These are phyloP conservation scores for Idaea biselata DNA, from an alignment of 2,888 invertebrate species.

Conservation along the genomic window DNA sequence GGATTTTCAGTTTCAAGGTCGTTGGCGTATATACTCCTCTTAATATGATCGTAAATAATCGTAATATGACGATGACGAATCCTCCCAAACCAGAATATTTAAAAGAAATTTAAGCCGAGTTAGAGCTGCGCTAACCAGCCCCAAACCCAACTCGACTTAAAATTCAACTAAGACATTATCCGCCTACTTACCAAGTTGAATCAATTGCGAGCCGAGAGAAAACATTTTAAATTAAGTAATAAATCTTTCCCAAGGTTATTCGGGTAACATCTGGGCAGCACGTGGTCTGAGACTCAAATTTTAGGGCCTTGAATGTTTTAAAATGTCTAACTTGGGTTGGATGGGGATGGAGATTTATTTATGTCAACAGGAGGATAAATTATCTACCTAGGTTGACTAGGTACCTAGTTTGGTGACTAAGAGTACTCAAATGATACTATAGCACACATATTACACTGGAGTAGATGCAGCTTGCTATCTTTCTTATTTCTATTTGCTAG, in stretches of 20 bases:
- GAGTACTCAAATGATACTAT: too few species aligned
- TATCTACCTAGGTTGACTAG: neutral
- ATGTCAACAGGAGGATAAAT: neutral
- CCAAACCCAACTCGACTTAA: neutral
- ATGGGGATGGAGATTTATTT: neutral
- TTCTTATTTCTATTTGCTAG: too few species aligned
- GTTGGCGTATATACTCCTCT: too few species aligned
- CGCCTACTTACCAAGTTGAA: constrained; percentile 13
- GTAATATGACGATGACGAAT: too few species aligned
- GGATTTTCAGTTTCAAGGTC: too few species aligned
- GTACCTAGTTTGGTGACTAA: neutral
- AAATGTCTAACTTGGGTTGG: neutral
- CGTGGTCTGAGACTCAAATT: constrained; percentile 8
- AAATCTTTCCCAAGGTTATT: constrained; percentile 23
- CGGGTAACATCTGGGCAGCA: constrained; percentile 21
- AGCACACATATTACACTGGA: too few species aligned
- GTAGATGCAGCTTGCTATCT: too few species aligned
- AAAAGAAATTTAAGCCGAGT: neutral
- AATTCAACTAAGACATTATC: neutral
- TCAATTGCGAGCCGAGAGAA: constrained; percentile 21
- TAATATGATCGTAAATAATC: too few species aligned
- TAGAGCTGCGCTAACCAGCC: neutral
- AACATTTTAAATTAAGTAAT: constrained; percentile 30
- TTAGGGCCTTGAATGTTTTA: constrained; percentile 1
- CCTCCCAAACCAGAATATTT: too few species aligned